Conservation (phyloP, 2,113 vertebrate species). For the Bos javanicus region DNA sequence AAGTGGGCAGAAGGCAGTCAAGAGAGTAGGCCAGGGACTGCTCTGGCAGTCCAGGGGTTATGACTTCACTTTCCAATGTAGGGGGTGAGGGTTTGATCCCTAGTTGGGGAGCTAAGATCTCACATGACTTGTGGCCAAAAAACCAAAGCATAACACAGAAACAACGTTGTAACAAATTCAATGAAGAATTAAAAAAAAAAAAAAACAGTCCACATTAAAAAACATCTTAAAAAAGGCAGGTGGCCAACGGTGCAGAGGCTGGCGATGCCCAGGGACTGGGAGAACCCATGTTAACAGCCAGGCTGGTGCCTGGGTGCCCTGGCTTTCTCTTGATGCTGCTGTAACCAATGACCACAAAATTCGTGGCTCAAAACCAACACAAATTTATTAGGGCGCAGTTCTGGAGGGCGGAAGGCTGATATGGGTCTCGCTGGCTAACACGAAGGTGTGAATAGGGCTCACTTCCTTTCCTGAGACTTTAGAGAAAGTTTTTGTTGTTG, state of each 20-base stretch:
- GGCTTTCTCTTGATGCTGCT: not conserved
- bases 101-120: not conserved
- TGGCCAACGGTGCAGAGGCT: not conserved
- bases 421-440: rapidly evolving
- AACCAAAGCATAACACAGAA: not conserved
- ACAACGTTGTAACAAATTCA: not conserved
- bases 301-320: rapidly evolving
- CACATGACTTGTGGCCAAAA: not conserved
- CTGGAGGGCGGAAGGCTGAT: rapidly evolving
- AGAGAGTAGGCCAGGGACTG: not conserved
- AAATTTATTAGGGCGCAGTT: rapidly evolving
- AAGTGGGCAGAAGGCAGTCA: too few relatives aligned
- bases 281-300: rapidly evolving
- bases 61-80: not conserved
- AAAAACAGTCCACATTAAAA: not conserved
- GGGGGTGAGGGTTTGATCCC: not conserved
- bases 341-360: rapidly evolving
- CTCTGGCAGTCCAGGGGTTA: not conserved
- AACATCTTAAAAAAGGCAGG: not conserved
- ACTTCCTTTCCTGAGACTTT: rapidly evolving
- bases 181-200: not conserved
- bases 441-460: rapidly evolving
- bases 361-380: rapidly evolving
- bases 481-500: rapidly evolving
- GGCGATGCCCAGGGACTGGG: not conserved